These are phyloP conservation scores for Hycleus cichorii DNA, from an alignment of 1,140 invertebrate genomes.

Conservation along the genomic window DNA sequence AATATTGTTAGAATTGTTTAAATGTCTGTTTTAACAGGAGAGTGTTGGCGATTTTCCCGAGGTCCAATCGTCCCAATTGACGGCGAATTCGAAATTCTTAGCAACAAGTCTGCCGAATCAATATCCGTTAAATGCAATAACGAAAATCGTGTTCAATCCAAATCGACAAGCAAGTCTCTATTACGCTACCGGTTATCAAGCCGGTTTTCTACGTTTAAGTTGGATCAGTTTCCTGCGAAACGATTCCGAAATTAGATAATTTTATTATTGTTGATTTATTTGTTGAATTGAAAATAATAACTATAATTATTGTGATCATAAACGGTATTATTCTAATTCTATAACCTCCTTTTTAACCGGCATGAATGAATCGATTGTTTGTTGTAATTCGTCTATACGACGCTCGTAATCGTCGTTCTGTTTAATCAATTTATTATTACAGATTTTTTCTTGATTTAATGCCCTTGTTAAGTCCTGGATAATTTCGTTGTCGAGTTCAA, in stretches of 20 bases:
- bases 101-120: slow-evolving; percentile 14
- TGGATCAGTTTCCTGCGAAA: slow-evolving; percentile 24
- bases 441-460: slow-evolving; percentile 7
- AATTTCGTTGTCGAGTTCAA: slow-evolving; percentile 6
- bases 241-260: slow-evolving; percentile 3
- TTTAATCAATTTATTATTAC: slow-evolving; percentile 15
- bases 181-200: slow-evolving; percentile 33
- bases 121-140: slow-evolving; percentile 28
- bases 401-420: slow-evolving; percentile 1
- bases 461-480: background rate
- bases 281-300: background rate
- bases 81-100: background rate
- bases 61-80: slow-evolving; percentile 9
- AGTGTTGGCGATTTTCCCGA: slow-evolving; percentile 16
- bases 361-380: background rate
- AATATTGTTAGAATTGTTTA: background rate
- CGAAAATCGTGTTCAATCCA: slow-evolving; percentile 30
- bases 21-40: slow-evolving; percentile 14
- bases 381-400: background rate
- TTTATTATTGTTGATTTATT: slow-evolving; percentile 2
- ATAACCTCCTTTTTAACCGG: background rate
- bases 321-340: background rate
- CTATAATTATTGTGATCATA: background rate
- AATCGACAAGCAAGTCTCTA: slow-evolving; percentile 26
- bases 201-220: slow-evolving; percentile 30